These are phyloP conservation scores for Lophura nycthemera DNA, from an alignment of 2,113 vertebrate species.

Conservation along the genomic window DNA sequence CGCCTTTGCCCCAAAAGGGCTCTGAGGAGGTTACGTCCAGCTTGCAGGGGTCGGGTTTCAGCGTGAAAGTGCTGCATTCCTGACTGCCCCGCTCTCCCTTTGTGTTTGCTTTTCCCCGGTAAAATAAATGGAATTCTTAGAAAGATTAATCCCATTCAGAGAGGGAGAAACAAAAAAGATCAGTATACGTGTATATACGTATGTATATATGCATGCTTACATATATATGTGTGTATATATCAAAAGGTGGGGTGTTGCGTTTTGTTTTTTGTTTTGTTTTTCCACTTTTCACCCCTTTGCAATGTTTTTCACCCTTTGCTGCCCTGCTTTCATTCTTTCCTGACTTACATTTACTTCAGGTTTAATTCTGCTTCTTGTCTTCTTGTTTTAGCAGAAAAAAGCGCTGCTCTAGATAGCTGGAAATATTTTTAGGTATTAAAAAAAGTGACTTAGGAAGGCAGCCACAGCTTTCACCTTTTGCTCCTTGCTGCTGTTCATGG, in stretches of 20 bases:
- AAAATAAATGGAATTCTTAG: neutral
- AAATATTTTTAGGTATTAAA: neutral
- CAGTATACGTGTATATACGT: neutral
- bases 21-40: neutral
- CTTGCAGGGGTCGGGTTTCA: conserved; percentile 22
- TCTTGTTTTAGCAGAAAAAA: neutral
- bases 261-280: neutral
- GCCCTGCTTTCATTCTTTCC: neutral
- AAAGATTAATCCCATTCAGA: neutral
- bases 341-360: neutral
- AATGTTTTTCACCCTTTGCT: neutral
- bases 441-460: neutral
- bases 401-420: neutral
- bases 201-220: neutral
- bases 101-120: conserved; percentile 12
- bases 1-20: conserved; percentile 17
- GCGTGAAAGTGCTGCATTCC: conserved; percentile 41
- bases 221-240: neutral
- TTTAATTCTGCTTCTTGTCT: neutral
- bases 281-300: neutral
- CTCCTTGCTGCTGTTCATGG: neutral
- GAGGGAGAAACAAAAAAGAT: neutral
- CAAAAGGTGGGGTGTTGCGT: neutral
- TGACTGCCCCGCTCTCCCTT: neutral
- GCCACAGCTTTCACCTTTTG: neutral